Conservation (phyloP, 2,113 vertebrate genomes). For the Ciconia boyciana region DNA sequence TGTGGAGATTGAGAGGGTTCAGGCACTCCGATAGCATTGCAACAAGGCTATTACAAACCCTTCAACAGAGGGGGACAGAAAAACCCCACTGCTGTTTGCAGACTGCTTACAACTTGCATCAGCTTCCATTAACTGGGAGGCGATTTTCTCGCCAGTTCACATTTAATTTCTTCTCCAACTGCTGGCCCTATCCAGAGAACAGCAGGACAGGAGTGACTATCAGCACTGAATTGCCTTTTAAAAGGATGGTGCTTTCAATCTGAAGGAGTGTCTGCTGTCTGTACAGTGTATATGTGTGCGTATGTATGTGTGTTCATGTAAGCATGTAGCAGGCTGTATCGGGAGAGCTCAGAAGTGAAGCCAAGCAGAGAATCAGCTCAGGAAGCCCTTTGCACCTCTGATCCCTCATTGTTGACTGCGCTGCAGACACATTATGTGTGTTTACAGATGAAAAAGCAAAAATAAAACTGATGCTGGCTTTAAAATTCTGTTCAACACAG, state of each 20-base stretch:
- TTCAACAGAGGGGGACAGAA: background rate
- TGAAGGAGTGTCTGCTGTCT: background rate
- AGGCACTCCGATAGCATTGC: background rate
- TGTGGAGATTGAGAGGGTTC: slow-evolving; percentile 1
- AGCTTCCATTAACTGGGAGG: background rate
- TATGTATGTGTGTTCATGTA: background rate
- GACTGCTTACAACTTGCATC: background rate
- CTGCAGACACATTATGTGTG: background rate
- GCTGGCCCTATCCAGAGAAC: background rate
- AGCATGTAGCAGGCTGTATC: background rate
- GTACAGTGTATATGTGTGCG: accelerated
- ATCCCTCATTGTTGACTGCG: background rate
- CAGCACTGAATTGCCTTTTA: background rate
- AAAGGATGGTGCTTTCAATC: background rate
- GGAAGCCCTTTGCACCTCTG: slow-evolving; percentile 28
- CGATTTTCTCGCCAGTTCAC: background rate
- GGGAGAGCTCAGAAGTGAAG: background rate
- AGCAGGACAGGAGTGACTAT: background rate
- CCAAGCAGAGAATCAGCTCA: slow-evolving; percentile 10
- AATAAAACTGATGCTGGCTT: slow-evolving; percentile 8
- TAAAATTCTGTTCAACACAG: slow-evolving; percentile 53
- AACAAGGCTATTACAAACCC: background rate
- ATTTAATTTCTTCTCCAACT: background rate
- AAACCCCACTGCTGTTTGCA: background rate
- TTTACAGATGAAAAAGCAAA: slow-evolving; percentile 47